Percentiles rank a stretch among this genome's conserved stretches.
Evolutionary conservation across 2,113 vertebrate genomes (phyloP).

Genomic region (Columba livia): DNA sequence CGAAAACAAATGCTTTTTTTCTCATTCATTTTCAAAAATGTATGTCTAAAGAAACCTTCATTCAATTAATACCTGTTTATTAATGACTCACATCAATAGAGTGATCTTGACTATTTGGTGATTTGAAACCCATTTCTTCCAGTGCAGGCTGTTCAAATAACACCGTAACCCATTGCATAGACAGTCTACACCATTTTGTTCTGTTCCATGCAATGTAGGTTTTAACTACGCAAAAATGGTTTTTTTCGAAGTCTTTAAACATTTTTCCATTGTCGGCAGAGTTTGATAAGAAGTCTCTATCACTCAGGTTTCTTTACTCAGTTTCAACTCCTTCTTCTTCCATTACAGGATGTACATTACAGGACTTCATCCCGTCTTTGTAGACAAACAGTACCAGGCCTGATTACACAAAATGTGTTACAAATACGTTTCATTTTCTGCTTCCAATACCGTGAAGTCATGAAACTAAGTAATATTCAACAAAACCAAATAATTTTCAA

Average conservation of each 20-base stretch:
- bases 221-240: not conserved
- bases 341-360: not conserved
- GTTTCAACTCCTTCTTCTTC: not conserved
- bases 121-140: not conserved
- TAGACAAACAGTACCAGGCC: not conserved
- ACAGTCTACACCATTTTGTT: not conserved
- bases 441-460: not conserved
- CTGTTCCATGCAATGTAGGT: not conserved
- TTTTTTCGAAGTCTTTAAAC: not conserved
- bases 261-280: not conserved
- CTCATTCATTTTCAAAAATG: not conserved
- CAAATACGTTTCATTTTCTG: not conserved
- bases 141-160: not conserved
- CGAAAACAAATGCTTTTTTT: not conserved
- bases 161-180: not conserved
- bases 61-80: not conserved
- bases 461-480: not conserved
- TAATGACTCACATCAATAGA: not conserved
- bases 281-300: not conserved
- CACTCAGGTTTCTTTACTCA: not conserved
- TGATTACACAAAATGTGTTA: not conserved
- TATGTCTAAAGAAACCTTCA: not conserved
- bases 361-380: not conserved
- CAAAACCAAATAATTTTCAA: no score
- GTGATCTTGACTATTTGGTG: not conserved